These are phyloP conservation scores for cat (Felis catus) DNA, from an alignment of 2,113 vertebrate species.

Conservation along the genomic window DNA sequence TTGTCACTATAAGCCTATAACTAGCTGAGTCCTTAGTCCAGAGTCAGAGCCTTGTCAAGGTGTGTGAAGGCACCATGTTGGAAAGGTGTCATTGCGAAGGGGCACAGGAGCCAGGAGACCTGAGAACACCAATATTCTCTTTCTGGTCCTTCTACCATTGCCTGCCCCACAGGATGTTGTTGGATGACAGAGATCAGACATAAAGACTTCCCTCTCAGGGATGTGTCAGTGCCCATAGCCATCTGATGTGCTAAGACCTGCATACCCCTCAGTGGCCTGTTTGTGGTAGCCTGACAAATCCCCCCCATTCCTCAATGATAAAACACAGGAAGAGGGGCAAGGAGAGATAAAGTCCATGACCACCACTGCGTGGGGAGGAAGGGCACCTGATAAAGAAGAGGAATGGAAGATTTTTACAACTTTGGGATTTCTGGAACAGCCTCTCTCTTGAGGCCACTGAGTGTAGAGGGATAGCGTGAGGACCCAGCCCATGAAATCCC, in stretches of 20 bases:
- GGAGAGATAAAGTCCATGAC: not conserved
- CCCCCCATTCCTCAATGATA: not conserved
- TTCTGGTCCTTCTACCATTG: not conserved
- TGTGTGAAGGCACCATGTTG: not conserved
- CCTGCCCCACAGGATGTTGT: not conserved
- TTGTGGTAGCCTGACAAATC: not conserved
- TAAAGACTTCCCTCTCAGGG: not conserved
- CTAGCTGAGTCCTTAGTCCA: not conserved
- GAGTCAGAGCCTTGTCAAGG: not conserved
- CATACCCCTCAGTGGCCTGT: not conserved
- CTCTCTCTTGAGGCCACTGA: not conserved
- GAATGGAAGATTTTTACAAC: not conserved
- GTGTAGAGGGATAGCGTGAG: not conserved
- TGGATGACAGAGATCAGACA: not conserved
- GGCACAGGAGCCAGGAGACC: not conserved
- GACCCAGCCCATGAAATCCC: not conserved
- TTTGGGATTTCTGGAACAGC: not conserved
- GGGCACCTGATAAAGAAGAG: not conserved
- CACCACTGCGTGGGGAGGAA: not conserved
- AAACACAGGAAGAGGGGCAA: not conserved
- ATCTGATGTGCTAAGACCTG: not conserved
- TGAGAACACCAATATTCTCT: not conserved
- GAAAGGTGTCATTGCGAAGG: not conserved
- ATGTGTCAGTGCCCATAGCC: too few relatives aligned
- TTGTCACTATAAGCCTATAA: not conserved